A percentile compares a stretch with the other conserved stretches of the same genome.
These are phyloP conservation scores for Brachymystax lenok DNA, from an alignment of 2,797 vertebrate genomes.

Conservation along the genomic window DNA sequence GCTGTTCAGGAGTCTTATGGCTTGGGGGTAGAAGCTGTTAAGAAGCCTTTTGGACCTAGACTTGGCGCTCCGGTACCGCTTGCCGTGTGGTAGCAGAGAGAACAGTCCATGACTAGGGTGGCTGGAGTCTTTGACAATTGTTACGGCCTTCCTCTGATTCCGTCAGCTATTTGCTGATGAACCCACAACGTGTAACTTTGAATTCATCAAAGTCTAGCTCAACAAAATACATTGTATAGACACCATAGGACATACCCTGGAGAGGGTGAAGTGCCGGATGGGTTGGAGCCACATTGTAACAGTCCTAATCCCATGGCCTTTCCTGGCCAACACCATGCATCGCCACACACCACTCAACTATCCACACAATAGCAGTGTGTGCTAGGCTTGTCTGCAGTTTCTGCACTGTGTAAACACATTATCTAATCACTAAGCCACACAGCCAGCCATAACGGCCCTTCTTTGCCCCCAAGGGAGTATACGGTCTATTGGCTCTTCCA, in stretches of 20 bases:
- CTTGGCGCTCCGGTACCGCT: too few relatives aligned
- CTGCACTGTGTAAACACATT: conserved; percentile 30
- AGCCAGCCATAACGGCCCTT: conserved; percentile 15
- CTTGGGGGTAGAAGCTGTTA: too few relatives aligned
- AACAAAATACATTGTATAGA: conserved; percentile 33
- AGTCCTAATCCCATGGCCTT: conserved; percentile 33
- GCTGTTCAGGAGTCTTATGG: too few relatives aligned
- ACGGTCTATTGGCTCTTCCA: conserved; percentile 8
- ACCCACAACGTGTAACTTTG: neutral
- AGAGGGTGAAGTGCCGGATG: conserved; percentile 18
- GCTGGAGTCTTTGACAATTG: too few relatives aligned
- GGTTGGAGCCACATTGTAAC: conserved; percentile 35
- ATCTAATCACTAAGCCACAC: conserved; percentile 34
- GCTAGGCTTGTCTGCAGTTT: conserved; percentile 38
- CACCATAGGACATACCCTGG: neutral
- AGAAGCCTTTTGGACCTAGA: too few relatives aligned
- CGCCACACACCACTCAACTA: conserved; percentile 21
- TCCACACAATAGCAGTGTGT: conserved; percentile 36
- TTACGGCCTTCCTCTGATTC: neutral
- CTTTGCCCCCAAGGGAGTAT: conserved; percentile 35
- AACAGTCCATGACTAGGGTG: too few relatives aligned
- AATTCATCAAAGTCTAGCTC: conserved; percentile 39
- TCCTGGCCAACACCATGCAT: conserved; percentile 6
- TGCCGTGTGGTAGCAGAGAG: too few relatives aligned
- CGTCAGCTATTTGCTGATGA: neutral